A percentile compares a stretch with the other conserved stretches of the same genome.
phyloP scores from a whole-genome alignment of 1,140 invertebrate species.

The Fopius arisanus region DNA sequence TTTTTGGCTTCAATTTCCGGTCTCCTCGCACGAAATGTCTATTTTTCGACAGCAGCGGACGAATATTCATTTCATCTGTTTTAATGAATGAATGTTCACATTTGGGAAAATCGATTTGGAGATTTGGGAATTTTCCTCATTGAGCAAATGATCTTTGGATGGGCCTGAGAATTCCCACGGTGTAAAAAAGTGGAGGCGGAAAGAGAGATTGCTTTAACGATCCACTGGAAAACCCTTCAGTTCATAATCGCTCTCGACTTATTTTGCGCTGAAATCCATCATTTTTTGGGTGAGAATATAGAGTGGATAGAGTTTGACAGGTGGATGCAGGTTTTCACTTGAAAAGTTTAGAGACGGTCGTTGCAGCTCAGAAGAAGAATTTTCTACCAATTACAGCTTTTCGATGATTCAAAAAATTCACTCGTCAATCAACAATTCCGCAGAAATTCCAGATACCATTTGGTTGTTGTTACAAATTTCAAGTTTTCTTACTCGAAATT shows the following conservation, averaged over 20 bases:
- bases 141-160: slow-evolving; percentile 1
- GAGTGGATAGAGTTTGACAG: background rate
- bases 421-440: too few relatives aligned
- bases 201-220: slow-evolving; percentile 29
- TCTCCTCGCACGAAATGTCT: background rate
- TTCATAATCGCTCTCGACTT: slow-evolving; percentile 6
- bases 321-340: background rate
- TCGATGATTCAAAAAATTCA: too few relatives aligned
- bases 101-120: background rate
- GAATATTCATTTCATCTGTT: too few relatives aligned
- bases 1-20: too few relatives aligned
- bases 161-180: slow-evolving; percentile 30
- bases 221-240: slow-evolving; percentile 9
- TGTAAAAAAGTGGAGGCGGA: background rate
- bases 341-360: background rate
- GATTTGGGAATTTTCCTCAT: background rate
- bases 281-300: background rate
- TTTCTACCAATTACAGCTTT: too few relatives aligned
- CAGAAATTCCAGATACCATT: too few relatives aligned
- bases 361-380: too few relatives aligned
- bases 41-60: background rate
- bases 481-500: too few relatives aligned
- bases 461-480: too few relatives aligned
- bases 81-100: background rate
- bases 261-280: background rate